Percentiles rank a stretch among this genome's conserved stretches.
These are phyloP conservation scores for Microchrysa polita DNA, from an alignment of 2,888 invertebrate species.

Conservation along the genomic window DNA sequence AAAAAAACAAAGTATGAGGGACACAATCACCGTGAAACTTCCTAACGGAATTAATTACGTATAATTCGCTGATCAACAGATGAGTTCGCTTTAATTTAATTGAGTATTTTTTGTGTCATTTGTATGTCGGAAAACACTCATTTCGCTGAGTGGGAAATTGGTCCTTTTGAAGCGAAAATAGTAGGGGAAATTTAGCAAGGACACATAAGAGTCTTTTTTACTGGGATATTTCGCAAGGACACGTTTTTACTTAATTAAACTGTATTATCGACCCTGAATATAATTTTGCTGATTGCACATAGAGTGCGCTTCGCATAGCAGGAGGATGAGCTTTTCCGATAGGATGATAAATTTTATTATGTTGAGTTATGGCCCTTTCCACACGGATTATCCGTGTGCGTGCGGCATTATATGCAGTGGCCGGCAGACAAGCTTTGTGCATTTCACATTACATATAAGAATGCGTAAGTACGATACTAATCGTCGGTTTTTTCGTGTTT, in stretches of 20 bases:
- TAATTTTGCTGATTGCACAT: not conserved
- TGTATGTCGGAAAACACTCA: not conserved
- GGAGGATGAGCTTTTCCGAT: too few species aligned
- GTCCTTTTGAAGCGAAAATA: slow-evolving; percentile 6
- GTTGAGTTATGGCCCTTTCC: too few species aligned
- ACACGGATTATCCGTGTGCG: too few species aligned
- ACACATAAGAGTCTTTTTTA: not conserved
- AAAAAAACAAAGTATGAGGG: not conserved
- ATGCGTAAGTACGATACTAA: too few species aligned
- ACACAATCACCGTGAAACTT: slow-evolving; percentile 4
- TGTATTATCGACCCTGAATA: not conserved
- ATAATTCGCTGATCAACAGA: slow-evolving; percentile 23
- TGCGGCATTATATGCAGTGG: too few species aligned
- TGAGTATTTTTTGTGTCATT: not conserved
- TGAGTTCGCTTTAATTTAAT: slow-evolving; percentile 5
- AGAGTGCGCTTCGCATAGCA: slow-evolving; percentile 13
- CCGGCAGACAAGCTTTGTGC: too few species aligned
- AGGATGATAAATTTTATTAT: too few species aligned
- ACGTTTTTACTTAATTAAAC: not conserved
- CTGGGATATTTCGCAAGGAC: not conserved
- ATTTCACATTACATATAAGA: too few species aligned
- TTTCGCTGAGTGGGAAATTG: not conserved
- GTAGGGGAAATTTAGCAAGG: not conserved
- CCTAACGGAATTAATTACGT: slow-evolving; percentile 38
- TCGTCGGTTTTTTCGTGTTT: too few species aligned